phyloP scores from a whole-genome alignment of 2,888 invertebrate genomes.

The Ormyrus thymus region DNA sequence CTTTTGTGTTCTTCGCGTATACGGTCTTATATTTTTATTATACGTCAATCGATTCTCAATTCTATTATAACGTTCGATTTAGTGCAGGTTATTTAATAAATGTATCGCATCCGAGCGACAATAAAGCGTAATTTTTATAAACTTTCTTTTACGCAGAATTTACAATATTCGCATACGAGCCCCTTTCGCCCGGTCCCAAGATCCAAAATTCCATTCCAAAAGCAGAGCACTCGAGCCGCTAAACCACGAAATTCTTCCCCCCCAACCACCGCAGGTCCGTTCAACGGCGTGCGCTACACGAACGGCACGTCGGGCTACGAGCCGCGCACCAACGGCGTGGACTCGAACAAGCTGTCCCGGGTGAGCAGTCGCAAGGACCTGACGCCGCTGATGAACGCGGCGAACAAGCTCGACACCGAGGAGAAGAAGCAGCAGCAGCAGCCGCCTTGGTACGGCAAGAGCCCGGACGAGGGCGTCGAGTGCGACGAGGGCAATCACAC shows the following conservation, averaged over 20 bases:
- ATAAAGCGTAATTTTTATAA: too few species aligned
- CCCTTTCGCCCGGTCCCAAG: too few species aligned
- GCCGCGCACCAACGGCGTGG: constrained; percentile 10
- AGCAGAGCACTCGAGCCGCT: background rate
- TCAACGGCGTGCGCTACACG: constrained; percentile 69
- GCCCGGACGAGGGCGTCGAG: constrained; percentile 79
- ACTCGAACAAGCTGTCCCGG: constrained; percentile 71
- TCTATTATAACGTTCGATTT: too few species aligned
- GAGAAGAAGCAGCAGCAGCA: constrained; percentile 69
- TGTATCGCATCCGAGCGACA: too few species aligned
- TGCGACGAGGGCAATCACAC: constrained; percentile 76
- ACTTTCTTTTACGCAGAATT: too few species aligned
- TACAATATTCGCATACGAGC: too few species aligned
- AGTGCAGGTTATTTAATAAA: too few species aligned
- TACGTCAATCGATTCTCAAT: too few species aligned
- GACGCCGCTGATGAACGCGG: constrained; percentile 77
- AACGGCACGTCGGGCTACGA: constrained; percentile 62
- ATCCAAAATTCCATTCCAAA: too few species aligned
- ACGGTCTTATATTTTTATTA: background rate
- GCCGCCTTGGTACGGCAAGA: constrained; percentile 75
- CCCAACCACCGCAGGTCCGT: constrained; percentile 61
- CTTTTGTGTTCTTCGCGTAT: constrained; percentile 10
- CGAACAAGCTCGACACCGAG: constrained; percentile 78
- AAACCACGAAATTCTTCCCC: background rate
- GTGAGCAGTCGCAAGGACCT: constrained; percentile 75